Evolutionary conservation across 2,888 invertebrate genomes (phyloP), one percentile per base, ranked within the genome.

Genomic region (Epistrophe eligans): DNA sequence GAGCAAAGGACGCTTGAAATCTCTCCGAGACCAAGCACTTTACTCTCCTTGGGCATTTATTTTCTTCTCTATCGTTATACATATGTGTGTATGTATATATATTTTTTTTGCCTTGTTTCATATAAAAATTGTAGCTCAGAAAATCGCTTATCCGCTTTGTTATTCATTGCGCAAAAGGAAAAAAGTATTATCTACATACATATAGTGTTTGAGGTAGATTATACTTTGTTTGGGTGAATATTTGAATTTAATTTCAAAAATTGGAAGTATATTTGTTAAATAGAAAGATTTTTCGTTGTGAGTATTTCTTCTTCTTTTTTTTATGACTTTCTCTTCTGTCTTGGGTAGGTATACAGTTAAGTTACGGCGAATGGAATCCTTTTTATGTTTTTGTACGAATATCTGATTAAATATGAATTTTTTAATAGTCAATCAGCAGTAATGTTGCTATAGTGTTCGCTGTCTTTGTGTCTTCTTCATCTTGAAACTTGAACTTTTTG

Each of bases 1-100:
- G 73, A 66, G 60, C 60, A 83, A 74, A 84, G 67, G 70, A 83
- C 79, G 83, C 73, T 73, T 73, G 76, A 82, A 82, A 82, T 77
- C 82, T 77, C 77, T 77, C 55, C 70, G 58, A 77, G 71, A 77
- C 82, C 71, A 82, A 82, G 77, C 64, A 82, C 77, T 72, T 77
- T 82, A 50, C 71, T 72, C 50, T 77, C 72, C 77, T 72, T 35
- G 66, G 82, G 77, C 77, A 58, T 77, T 77, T 76, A 58, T 62
- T 79, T 64, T 45, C 52, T 45, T 67, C 15, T 35, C n/a, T 55
- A n/a, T 57, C 8, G 13, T 10, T 43, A 24, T 24, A 3, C 24
- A 24, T 24, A 24, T n/a, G n/a, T n/a, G n/a, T n/a, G n/a, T n/a
- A n/a, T n/a, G n/a, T n/a, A n/a, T n/a, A n/a, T n/a, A n/a, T n/a